Percentiles rank a stretch among this genome's conserved stretches.
Conservation (phyloP, 2,888 invertebrate species). For the Pristionchus japonicus region DNA sequence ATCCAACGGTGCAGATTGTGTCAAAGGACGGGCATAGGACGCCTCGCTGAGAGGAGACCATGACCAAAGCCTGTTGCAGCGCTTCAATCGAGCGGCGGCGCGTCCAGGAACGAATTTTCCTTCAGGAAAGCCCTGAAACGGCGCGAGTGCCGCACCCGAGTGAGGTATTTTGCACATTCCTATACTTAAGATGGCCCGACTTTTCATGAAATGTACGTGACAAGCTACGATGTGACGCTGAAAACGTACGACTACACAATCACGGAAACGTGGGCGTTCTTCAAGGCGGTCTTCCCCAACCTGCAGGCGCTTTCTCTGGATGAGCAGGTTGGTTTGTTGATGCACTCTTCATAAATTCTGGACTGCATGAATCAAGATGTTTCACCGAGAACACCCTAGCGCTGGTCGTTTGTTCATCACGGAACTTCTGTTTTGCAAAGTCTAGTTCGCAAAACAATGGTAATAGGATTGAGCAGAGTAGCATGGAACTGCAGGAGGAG, state of each 20-base stretch:
- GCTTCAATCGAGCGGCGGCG: neutral
- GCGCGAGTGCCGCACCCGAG: neutral
- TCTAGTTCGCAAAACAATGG: too few species aligned
- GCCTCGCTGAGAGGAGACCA: too few species aligned
- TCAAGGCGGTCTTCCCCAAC: neutral
- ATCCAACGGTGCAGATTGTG: too few species aligned
- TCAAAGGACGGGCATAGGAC: too few species aligned
- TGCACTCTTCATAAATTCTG: too few species aligned
- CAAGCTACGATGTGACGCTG: neutral
- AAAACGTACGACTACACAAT: neutral
- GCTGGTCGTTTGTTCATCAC: too few species aligned
- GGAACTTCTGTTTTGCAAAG: too few species aligned
- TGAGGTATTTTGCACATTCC: neutral
- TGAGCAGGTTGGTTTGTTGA: neutral
- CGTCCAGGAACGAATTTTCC: neutral
- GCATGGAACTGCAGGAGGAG: too few species aligned
- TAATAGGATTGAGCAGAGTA: too few species aligned
- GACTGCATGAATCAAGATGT: too few species aligned
- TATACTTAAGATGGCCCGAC: neutral
- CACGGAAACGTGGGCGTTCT: neutral
- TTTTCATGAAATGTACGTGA: constrained; percentile 11
- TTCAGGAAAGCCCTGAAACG: neutral
- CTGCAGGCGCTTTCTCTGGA: neutral
- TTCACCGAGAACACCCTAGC: too few species aligned
- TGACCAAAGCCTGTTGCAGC: neutral